Percentiles rank a stretch among this genome's conserved stretches.
Conservation (phyloP, 1,140 invertebrate species). For the Cyclargus thomasi region DNA sequence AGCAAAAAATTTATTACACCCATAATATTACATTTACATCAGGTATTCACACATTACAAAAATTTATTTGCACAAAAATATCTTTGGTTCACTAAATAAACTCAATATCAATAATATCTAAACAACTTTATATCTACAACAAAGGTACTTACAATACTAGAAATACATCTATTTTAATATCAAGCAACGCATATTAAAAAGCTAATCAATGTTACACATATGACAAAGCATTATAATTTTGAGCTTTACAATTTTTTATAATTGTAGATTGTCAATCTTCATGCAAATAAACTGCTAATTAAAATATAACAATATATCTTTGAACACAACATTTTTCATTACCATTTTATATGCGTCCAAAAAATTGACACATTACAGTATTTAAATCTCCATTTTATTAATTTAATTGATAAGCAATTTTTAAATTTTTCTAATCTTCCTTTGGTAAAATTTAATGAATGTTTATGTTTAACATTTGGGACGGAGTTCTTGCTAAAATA, state of each 20-base stretch:
- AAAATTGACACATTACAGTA: background rate
- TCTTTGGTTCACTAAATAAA: slow-evolving; percentile 67
- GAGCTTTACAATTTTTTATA: background rate
- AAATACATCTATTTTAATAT: background rate
- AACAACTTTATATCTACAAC: slow-evolving; percentile 32
- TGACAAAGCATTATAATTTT: background rate
- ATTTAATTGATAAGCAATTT: too few relatives aligned
- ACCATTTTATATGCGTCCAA: background rate
- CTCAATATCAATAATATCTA: slow-evolving; percentile 55
- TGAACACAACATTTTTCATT: background rate
- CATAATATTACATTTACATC: slow-evolving; percentile 62
- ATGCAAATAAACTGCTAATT: background rate
- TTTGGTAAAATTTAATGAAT: slow-evolving; percentile 36
- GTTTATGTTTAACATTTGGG: slow-evolving; percentile 49
- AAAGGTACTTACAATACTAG: slow-evolving; percentile 23
- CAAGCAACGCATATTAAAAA: background rate
- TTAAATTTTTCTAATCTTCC: background rate
- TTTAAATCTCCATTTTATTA: background rate
- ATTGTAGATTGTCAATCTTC: background rate
- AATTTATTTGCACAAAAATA: slow-evolving; percentile 67
- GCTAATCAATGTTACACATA: too few relatives aligned
- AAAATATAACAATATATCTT: background rate
- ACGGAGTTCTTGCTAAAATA: slow-evolving; percentile 56
- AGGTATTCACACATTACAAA: slow-evolving; percentile 52
- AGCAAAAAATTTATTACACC: slow-evolving; percentile 68